Evolutionary conservation across 92 coral and sea anemone genomes (phyloP).

Genomic region (Epizoanthus ramosus): DNA sequence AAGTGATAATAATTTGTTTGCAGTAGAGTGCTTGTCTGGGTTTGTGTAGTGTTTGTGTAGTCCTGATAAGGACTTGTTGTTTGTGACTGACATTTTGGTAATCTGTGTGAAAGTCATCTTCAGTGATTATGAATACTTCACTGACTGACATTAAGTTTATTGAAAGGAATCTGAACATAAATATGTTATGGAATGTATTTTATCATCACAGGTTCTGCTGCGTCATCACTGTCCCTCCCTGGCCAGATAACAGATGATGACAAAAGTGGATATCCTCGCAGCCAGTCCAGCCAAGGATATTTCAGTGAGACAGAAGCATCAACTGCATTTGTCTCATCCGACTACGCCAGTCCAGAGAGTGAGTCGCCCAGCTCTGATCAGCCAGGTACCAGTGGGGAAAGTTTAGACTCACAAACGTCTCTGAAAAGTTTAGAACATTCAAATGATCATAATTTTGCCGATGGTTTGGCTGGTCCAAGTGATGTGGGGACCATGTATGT

Average conservation of each 20-base stretch:
- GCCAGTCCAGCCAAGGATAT: slow-evolving; percentile 26
- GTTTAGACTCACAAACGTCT: slow-evolving; percentile 19
- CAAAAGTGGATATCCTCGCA: slow-evolving; percentile 25
- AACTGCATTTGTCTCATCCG: background rate
- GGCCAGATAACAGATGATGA: slow-evolving; percentile 72
- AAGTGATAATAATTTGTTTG: too few relatives aligned
- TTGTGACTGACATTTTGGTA: too few relatives aligned
- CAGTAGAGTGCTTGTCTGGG: too few relatives aligned
- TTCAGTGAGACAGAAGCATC: slow-evolving; percentile 27
- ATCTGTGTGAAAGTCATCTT: too few relatives aligned
- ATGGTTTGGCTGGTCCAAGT: slow-evolving; percentile 23
- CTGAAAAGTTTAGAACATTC: slow-evolving; percentile 17
- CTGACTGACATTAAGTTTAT: too few relatives aligned
- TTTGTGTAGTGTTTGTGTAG: too few relatives aligned
- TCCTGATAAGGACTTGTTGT: too few relatives aligned
- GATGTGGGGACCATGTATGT: background rate
- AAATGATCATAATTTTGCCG: background rate
- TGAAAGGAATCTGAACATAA: too few relatives aligned
- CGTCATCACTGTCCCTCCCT: slow-evolving; percentile 79
- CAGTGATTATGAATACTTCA: too few relatives aligned
- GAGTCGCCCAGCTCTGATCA: slow-evolving; percentile 6
- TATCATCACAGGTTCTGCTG: slow-evolving; percentile 49
- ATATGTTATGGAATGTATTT: background rate
- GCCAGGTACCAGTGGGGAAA: slow-evolving; percentile 14
- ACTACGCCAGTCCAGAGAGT: slow-evolving; percentile 5